A percentile compares a stretch with the other conserved stretches of the same genome.
These are phyloP conservation scores for Dromococcyx pavoninus DNA, from an alignment of 2,797 vertebrate species.

Conservation along the genomic window DNA sequence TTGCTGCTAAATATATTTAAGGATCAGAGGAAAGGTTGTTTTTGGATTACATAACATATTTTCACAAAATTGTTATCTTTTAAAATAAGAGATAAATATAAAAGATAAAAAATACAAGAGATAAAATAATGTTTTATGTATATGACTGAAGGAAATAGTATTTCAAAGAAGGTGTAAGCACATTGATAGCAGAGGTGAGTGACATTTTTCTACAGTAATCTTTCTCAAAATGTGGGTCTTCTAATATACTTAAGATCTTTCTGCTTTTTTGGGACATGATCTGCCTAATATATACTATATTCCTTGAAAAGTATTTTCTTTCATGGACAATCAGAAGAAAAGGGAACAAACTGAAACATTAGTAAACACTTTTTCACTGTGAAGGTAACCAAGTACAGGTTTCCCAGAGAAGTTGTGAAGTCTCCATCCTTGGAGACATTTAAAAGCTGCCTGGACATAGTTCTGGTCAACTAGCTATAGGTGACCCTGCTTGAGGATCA, in stretches of 20 bases:
- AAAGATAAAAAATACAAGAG: too few species aligned
- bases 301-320: neutral
- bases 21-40: constrained; percentile 21
- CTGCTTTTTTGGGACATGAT: neutral
- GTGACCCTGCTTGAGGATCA: neutral
- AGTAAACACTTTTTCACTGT: neutral
- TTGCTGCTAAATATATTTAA: constrained; percentile 30
- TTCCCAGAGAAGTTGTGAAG: fast-evolving
- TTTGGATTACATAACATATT: neutral
- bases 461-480: neutral
- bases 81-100: neutral
- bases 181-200: neutral
- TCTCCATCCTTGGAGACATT: neutral
- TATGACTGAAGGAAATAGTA: neutral
- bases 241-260: neutral
- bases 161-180: neutral
- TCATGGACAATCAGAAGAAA: neutral
- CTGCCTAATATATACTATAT: neutral
- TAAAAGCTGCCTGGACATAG: neutral
- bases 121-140: neutral
- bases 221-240: neutral
- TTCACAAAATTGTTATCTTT: neutral
- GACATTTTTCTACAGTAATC: neutral
- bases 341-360: neutral
- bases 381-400: neutral